Evolutionary conservation across 2,797 vertebrate genomes (phyloP).

Genomic region (Morus bassanus): DNA sequence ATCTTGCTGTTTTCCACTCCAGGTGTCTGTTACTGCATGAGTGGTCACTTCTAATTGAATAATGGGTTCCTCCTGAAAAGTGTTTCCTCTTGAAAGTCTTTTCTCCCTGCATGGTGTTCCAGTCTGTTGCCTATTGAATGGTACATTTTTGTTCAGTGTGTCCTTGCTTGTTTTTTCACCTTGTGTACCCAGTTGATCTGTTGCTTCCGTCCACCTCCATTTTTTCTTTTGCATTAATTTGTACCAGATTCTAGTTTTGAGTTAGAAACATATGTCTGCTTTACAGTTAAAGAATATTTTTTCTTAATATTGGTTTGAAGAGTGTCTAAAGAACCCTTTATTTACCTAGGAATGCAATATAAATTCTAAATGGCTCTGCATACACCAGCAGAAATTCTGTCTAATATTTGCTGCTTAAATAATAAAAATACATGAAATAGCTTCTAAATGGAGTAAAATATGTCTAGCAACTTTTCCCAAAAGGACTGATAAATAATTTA

Average conservation of each 20-base stretch:
- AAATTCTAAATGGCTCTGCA: not conserved
- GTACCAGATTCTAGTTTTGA: not conserved
- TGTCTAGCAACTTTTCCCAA: not conserved
- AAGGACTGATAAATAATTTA: constrained; percentile 43
- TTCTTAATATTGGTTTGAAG: not conserved
- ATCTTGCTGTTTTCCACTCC: not conserved
- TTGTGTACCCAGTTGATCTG: not conserved
- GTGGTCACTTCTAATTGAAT: not conserved
- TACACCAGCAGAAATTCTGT: not conserved
- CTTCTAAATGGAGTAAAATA: not conserved
- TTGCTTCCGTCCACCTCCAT: not conserved
- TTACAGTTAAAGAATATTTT: not conserved
- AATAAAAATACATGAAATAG: not conserved
- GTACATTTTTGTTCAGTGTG: not conserved
- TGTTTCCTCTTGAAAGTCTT: not conserved
- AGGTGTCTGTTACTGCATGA: not conserved
- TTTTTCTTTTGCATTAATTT: not conserved
- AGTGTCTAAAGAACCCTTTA: not conserved
- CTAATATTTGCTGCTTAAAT: not conserved
- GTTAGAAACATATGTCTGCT: not conserved
- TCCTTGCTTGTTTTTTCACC: not conserved
- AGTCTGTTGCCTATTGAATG: not conserved
- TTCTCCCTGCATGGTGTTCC: not conserved
- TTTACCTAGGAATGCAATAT: not conserved
- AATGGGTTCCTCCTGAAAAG: not conserved